Conservation (phyloP, 1,140 invertebrate genomes). For the Adoxophyes honmai region DNA sequence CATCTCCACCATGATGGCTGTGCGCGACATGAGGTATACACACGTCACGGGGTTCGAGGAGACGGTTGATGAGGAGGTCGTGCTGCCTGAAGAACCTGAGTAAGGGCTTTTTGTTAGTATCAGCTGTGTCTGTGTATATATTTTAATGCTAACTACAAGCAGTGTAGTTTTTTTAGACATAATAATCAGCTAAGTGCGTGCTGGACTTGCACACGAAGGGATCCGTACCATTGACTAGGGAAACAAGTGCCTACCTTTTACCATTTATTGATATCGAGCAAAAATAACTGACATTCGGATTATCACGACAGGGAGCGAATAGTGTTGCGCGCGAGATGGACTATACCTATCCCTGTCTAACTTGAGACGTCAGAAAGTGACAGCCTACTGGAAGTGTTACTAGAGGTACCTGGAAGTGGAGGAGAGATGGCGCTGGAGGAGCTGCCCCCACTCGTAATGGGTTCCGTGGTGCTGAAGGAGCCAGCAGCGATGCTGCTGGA, state of each 20-base stretch:
- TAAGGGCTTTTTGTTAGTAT: background rate
- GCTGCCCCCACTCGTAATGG: conserved; percentile 65
- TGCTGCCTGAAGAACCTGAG: conserved; percentile 61
- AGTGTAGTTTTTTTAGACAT: no score
- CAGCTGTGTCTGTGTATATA: background rate
- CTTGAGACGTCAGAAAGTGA: no score
- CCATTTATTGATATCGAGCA: no score
- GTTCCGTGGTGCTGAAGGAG: conserved; percentile 67
- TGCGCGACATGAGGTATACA: conserved; percentile 82
- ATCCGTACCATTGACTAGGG: no score
- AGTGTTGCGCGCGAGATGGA: no score
- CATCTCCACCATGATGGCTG: conserved; percentile 84
- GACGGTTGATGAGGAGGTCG: conserved; percentile 56
- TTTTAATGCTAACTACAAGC: no score
- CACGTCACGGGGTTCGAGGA: conserved; percentile 71
- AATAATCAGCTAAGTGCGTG: no score
- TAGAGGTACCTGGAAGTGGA: conserved; percentile 53
- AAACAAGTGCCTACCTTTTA: no score
- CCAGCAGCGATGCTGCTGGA: conserved; percentile 66
- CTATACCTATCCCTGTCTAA: no score
- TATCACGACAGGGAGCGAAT: no score
- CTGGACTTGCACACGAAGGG: no score
- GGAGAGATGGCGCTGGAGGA: conserved; percentile 71
- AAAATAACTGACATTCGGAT: no score
- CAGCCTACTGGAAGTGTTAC: background rate